Evolutionary conservation across 1,140 invertebrate species (phyloP).

Genomic region (Eueides isabella): DNA sequence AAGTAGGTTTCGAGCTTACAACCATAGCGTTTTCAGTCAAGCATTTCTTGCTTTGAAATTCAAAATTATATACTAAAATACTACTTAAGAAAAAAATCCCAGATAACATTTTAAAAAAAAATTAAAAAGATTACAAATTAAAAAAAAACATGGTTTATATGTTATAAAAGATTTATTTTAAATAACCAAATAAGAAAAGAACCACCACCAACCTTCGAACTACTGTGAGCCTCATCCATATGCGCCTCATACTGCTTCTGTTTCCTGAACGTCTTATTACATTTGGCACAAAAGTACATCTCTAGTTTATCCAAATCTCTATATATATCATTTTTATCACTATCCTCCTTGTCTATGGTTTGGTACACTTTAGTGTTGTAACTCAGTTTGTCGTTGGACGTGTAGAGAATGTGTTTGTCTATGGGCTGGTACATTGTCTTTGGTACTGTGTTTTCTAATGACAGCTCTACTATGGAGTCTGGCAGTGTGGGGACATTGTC

Average conservation of each 20-base stretch:
- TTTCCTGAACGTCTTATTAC: conserved; percentile 85
- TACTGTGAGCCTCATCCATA: conserved; percentile 82
- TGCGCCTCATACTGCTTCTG: conserved; percentile 87
- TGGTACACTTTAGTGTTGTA: conserved; percentile 60
- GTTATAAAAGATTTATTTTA: too few relatives aligned
- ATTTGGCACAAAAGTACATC: conserved; percentile 82
- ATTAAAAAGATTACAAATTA: too few relatives aligned
- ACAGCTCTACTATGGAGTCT: conserved; percentile 78
- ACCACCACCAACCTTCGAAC: conserved; percentile 69
- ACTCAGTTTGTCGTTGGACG: conserved; percentile 62
- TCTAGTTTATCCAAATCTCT: conserved; percentile 63
- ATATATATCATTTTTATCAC: conserved; percentile 59
- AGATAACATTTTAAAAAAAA: too few relatives aligned
- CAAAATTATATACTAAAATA: too few relatives aligned
- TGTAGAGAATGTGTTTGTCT: conserved; percentile 72
- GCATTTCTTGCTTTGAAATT: too few relatives aligned
- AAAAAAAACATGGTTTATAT: too few relatives aligned
- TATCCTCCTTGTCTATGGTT: conserved; percentile 63
- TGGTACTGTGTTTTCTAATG: conserved; percentile 73
- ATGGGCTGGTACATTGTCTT: conserved; percentile 75
- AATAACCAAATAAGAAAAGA: too few relatives aligned
- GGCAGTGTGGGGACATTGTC: conserved; percentile 73
- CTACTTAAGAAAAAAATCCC: too few relatives aligned
- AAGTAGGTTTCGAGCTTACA: too few relatives aligned
- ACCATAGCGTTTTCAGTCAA: too few relatives aligned